phyloP scores from a whole-genome alignment of 1,140 invertebrate genomes.

The Agrypnia vestita region DNA sequence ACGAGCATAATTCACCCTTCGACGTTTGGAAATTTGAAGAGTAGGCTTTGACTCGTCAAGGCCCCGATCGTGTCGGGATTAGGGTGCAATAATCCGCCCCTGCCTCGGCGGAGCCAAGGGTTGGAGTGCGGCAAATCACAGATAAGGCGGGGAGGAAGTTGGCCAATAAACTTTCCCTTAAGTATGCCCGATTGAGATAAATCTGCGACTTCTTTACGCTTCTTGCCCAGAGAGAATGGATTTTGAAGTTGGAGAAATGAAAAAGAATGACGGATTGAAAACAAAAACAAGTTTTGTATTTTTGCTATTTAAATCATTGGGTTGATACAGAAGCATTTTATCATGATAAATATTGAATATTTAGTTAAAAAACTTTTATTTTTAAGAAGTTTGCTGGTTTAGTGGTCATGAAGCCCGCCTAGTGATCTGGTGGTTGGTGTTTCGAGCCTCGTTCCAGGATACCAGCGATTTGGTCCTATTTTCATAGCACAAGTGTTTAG shows the following conservation, averaged over 20 bases:
- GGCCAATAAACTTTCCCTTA: constrained; percentile 38
- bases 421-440: no score
- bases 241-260: background rate
- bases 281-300: no score
- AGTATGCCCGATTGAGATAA: constrained; percentile 24
- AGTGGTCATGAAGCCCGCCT: no score
- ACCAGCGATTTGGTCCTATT: no score
- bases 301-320: no score
- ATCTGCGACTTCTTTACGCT: constrained; percentile 17
- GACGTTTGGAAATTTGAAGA: constrained; percentile 9
- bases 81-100: constrained; percentile 44
- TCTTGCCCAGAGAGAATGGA: background rate
- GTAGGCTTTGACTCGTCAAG: constrained; percentile 25
- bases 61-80: constrained; percentile 40
- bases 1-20: constrained; percentile 3
- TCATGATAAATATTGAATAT: no score
- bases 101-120: background rate
- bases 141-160: constrained; percentile 41
- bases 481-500: no score
- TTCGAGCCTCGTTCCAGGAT: no score
- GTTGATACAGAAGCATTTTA: no score
- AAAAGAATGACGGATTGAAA: background rate
- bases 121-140: constrained; percentile 33
- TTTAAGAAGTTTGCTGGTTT: no score
- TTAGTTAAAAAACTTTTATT: no score